These are phyloP conservation scores for Macroramphosus scolopax DNA, from an alignment of 2,797 vertebrate genomes.

Conservation along the genomic window DNA sequence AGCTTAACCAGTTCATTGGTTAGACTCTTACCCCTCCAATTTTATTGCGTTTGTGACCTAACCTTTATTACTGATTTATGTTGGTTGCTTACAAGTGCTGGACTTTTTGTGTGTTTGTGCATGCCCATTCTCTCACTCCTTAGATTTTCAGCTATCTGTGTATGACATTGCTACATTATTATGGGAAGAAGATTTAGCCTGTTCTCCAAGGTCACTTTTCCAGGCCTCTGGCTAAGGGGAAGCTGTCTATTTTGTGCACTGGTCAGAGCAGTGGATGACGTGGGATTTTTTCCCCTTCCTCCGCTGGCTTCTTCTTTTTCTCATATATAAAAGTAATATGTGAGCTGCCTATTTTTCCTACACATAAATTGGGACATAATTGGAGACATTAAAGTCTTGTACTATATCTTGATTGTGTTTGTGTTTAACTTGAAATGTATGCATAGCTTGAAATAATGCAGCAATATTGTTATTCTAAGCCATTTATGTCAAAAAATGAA, in stretches of 20 bases:
- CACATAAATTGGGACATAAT: slow-evolving; percentile 13
- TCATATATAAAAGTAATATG: slow-evolving; percentile 30
- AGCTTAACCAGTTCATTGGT: slow-evolving; percentile 27
- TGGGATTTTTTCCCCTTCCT: slow-evolving; percentile 19
- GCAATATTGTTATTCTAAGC: slow-evolving; percentile 13
- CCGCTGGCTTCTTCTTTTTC: slow-evolving; percentile 35
- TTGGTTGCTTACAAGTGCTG: slow-evolving; percentile 38
- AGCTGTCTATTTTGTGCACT: slow-evolving; percentile 62
- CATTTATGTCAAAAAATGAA: slow-evolving; percentile 5
- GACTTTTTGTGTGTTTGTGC: slow-evolving; percentile 23
- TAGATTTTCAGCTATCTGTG: slow-evolving; percentile 37
- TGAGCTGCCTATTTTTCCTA: background rate
- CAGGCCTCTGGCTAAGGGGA: slow-evolving; percentile 56
- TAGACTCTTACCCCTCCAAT: slow-evolving; percentile 21
- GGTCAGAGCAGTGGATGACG: slow-evolving; percentile 52
- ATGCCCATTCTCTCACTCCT: slow-evolving; percentile 33
- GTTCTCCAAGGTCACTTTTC: slow-evolving; percentile 68
- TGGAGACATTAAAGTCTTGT: slow-evolving; percentile 8
- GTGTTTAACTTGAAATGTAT: slow-evolving; percentile 16
- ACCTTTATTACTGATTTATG: slow-evolving; percentile 53
- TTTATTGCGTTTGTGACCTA: slow-evolving; percentile 34
- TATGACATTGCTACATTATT: slow-evolving; percentile 54
- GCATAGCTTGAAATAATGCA: background rate
- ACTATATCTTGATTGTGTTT: slow-evolving; percentile 7
- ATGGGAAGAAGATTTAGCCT: slow-evolving; percentile 57